Evolutionary conservation across 2,888 invertebrate species (phyloP).

Genomic region (Drosophila setosimentum): DNA sequence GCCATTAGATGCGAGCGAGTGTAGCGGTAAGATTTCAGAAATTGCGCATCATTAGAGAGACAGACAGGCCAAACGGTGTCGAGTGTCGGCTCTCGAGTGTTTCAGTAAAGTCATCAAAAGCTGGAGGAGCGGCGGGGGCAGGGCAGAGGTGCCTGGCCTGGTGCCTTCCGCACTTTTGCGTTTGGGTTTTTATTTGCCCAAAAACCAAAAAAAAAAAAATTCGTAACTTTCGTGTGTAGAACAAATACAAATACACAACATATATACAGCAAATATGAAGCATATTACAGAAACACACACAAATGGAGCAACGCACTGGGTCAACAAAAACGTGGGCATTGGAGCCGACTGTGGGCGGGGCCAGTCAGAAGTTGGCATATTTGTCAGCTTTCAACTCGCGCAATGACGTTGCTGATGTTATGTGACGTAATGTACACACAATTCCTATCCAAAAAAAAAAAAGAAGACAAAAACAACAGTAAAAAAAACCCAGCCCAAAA

Average conservation of each 20-base stretch:
- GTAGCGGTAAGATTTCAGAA: conserved; percentile 69
- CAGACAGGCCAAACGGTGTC: conserved; percentile 68
- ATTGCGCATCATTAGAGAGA: conserved; percentile 70
- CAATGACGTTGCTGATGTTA: conserved; percentile 55
- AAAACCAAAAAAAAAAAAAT: conserved; percentile 48
- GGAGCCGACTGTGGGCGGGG: conserved; percentile 11
- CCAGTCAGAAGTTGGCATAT: conserved; percentile 43
- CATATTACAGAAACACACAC: conserved; percentile 16
- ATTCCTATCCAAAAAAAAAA: neutral
- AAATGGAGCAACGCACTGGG: conserved; percentile 6
- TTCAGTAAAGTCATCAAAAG: conserved; percentile 63
- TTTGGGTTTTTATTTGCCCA: conserved; percentile 57
- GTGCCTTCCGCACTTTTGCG: conserved; percentile 16
- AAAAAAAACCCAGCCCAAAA: neutral
- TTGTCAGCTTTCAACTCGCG: conserved; percentile 42
- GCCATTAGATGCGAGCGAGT: conserved; percentile 61
- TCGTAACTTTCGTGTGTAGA: conserved; percentile 63
- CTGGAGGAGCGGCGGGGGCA: neutral
- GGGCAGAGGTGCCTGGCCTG: neutral
- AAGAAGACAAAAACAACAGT: neutral
- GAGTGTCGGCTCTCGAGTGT: conserved; percentile 55
- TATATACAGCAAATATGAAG: conserved; percentile 39
- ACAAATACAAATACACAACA: conserved; percentile 65
- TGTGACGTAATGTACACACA: conserved; percentile 46
- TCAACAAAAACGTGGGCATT: conserved; percentile 15